A percentile compares a stretch with the other conserved stretches of the same genome.
Evolutionary conservation across 2,888 invertebrate genomes (phyloP).

Genomic region (Cepaea hortensis): DNA sequence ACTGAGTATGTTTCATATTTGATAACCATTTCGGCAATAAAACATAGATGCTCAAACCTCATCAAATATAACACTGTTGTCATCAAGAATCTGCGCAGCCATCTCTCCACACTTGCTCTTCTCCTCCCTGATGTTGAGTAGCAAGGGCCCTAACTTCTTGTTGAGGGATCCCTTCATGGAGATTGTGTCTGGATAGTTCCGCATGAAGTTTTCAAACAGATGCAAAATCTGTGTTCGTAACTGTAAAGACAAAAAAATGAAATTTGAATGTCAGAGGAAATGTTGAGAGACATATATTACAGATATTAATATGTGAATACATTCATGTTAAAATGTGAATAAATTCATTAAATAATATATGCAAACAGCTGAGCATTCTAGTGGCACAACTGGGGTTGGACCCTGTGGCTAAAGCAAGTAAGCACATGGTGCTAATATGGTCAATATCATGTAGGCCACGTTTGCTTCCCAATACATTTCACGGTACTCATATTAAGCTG

Average conservation of each 20-base stretch:
- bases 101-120: conserved; percentile 30
- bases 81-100: conserved; percentile 38
- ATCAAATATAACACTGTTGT: conserved; percentile 41
- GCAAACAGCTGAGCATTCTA: no score
- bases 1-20: neutral
- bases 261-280: neutral
- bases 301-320: neutral
- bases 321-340: neutral
- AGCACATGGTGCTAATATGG: no score
- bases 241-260: conserved; percentile 20
- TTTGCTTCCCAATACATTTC: no score
- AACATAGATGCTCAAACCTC: neutral
- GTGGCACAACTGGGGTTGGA: no score
- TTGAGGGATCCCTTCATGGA: conserved; percentile 13
- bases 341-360: neutral
- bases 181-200: conserved; percentile 46
- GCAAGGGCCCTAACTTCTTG: conserved; percentile 29
- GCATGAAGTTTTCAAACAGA: conserved; percentile 46
- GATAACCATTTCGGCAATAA: neutral
- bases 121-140: conserved; percentile 41
- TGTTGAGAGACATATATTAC: neutral
- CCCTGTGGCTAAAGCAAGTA: no score
- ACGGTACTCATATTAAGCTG: no score
- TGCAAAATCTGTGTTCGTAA: conserved; percentile 36
- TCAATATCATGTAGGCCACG: no score